Base-by-base conservation (phyloP, 2,113 vertebrate species). In the Aptenodytes patagonicus region DNA sequence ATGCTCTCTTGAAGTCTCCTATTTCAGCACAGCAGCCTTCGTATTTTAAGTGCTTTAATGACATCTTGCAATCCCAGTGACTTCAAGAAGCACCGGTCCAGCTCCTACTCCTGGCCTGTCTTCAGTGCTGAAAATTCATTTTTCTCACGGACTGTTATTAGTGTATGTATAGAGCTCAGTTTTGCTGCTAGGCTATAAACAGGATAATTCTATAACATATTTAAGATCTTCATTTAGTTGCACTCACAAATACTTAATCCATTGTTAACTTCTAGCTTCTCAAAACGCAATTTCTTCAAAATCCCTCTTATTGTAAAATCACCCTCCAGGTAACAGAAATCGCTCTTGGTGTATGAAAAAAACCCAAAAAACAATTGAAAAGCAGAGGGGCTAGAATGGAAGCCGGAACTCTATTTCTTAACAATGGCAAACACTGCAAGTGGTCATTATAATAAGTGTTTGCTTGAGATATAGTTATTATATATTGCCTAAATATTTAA, bases 401-500 rank as follows among this genome's bases (percentile, higher is more conserved):
- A 93, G 87, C 61, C 6, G 31, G 60, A 72, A 68, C 29, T 77
- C 22, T 47, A 6, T 42, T 90, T 58, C 40, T 71, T 57, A 92
- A 72, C 0, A 0, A 89, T 13, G 64, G 70, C 78, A 83, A 90
- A 64, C 31, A 10, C 38, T 62, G 49, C 2, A 24, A 94, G n/a
- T 32, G 32, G 84, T 86, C 29, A 49, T 71, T 93, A 40, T 60
- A 84, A 11, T 72, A 93, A 91, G 66, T 94, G 86, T 95, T 92
- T 96, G 76, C 95, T 96, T 93, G 81, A 96, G 96, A 93, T 81
- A 87, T n/a, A 92, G 82, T 95, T 93, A 75, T 95, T 93, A 93
- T 92, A 71, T 34, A 92, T 58, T 92, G 73, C 93, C 78, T 95
- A 95, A 97, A 97, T 94, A 97, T 97, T 96, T 94, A 94, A 92